These are phyloP conservation scores for Drosophila buzzatii DNA, from an alignment of 2,888 invertebrate genomes.

Conservation along the genomic window DNA sequence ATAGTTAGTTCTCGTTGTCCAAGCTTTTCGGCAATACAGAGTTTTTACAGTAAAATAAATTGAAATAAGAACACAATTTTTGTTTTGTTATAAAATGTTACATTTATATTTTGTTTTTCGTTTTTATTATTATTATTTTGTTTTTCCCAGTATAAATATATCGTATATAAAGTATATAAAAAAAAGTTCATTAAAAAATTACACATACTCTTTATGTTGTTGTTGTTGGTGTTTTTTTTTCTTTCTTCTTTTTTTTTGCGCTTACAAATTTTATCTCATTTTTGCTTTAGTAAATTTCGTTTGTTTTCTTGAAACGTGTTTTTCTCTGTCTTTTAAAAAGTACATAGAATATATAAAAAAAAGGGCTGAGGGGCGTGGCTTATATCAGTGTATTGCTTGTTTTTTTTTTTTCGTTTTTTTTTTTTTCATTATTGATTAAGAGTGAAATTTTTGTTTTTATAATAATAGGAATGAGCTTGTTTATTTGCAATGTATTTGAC, in stretches of 20 bases:
- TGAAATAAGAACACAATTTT: background rate
- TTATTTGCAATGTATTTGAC: conserved; percentile 41
- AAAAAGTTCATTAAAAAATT: conserved; percentile 77
- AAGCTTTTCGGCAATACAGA: too few relatives aligned
- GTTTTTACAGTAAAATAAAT: too few relatives aligned
- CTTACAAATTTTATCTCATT: conserved; percentile 44
- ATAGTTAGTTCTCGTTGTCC: too few relatives aligned
- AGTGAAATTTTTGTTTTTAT: conserved; percentile 14
- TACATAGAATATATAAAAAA: conserved; percentile 38
- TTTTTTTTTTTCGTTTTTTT: background rate
- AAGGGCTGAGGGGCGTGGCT: background rate
- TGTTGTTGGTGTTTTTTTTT: conserved; percentile 6
- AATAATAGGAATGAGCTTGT: conserved; percentile 40
- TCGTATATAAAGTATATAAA: conserved; percentile 77
- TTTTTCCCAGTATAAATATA: conserved; percentile 77
- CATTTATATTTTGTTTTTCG: conserved; percentile 63
- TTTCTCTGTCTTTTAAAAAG: conserved; percentile 63
- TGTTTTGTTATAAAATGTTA: conserved; percentile 76
- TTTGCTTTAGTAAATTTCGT: conserved; percentile 39
- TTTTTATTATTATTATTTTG: conserved; percentile 56
- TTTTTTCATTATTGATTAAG: conserved; percentile 16
- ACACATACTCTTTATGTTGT: conserved; percentile 66
- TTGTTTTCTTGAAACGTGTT: conserved; percentile 37
- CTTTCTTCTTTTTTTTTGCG: conserved; percentile 12
- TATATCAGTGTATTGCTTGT: conserved; percentile 41